Conservation (phyloP, 2,113 vertebrate species). For the Formicarius rufipectus region DNA sequence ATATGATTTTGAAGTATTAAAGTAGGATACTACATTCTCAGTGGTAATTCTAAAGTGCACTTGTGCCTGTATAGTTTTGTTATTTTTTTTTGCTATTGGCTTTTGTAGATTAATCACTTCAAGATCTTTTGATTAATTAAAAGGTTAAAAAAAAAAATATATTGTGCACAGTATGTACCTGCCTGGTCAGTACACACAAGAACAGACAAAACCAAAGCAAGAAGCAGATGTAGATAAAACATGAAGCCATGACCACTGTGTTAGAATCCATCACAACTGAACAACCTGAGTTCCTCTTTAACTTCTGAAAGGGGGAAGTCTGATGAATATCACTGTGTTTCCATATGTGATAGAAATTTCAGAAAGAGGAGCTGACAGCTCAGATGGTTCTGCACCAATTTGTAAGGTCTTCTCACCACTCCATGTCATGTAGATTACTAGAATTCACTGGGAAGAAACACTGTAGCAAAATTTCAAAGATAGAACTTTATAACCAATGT, state of each 20-base stretch:
- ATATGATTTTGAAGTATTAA: background rate
- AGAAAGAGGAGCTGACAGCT: background rate
- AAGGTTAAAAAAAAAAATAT: background rate
- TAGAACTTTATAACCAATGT: background rate
- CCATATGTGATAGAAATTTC: background rate
- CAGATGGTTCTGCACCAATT: background rate
- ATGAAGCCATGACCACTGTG: background rate
- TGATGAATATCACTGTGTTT: background rate
- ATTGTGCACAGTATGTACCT: rapidly evolving
- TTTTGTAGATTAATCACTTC: background rate
- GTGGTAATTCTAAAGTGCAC: background rate
- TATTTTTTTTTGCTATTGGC: background rate
- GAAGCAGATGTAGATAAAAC: background rate
- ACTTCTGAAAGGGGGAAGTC: background rate
- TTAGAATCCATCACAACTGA: background rate
- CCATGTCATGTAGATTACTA: background rate
- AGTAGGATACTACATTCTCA: background rate
- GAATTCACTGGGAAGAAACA: background rate
- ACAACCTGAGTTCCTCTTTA: background rate
- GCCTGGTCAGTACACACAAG: rapidly evolving
- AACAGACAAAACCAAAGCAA: background rate
- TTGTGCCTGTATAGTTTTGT: background rate
- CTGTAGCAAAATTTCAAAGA: background rate
- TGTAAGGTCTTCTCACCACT: background rate
- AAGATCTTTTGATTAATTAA: background rate